Evolutionary conservation across 2,113 vertebrate species (phyloP), one percentile per base, ranked within the genome.

Genomic region (Thryonomys swinderianus): DNA sequence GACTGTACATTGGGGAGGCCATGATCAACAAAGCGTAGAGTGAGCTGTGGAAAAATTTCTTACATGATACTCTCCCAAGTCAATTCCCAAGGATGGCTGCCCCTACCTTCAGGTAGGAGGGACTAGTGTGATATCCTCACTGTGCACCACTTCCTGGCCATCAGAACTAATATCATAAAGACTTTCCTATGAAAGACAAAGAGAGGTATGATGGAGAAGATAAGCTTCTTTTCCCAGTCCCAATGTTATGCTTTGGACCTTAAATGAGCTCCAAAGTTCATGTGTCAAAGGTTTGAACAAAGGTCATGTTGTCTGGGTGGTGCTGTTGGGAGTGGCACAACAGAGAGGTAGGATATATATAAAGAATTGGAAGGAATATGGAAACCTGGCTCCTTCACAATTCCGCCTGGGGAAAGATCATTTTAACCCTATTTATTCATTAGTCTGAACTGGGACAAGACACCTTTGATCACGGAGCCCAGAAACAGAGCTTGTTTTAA

Each of bases 1-100:
- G 55, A 32, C 32, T 64, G 23, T n/a, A 2, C 18, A 42, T 55
- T 18, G n/a, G 4, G 25, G 85, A 66, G 30, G n/a, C 42, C 42
- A 1, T 20, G n/a, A 66, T 42, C 69, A 5, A n/a, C 0, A 4
- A 9, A 48, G 1, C 23, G n/a, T 7, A 2, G 48, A 53, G 12
- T 4, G 6, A 66, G 27, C 87, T 67, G 45, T 18, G 57, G 84
- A 82, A 18, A 85, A 69, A 45, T 42, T 93, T 74, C 80, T 82
- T 40, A 40, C 20, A 34, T 9, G 25, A 57, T 61, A 40, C 84
- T 51, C 74, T 90, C 59, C 42, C 30, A 16, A 48, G n/a, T 40
- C 90, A 73, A 81, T n/a, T 40, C 30, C 66, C 69, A 55, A 62
- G 34, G 42, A 62, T 16, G 42, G 1, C 55, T 67, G 14, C 40